Evolutionary conservation across 2,113 vertebrate genomes (phyloP).

Genomic region (Heptranchias perlo): DNA sequence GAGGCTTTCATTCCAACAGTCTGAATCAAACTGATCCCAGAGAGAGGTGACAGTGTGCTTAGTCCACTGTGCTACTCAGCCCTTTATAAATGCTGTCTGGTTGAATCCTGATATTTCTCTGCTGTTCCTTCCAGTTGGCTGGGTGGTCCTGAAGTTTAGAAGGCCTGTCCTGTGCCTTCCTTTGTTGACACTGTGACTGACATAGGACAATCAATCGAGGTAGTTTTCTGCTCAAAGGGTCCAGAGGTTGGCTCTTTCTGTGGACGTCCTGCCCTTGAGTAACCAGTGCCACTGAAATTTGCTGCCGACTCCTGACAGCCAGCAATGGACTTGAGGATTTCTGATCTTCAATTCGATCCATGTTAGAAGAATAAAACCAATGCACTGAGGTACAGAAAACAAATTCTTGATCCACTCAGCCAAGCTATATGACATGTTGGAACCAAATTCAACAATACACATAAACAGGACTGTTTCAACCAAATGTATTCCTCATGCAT

Average conservation of each 20-base stretch:
- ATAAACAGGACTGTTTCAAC: not conserved
- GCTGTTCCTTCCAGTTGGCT: not conserved
- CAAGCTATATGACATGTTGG: not conserved
- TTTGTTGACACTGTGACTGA: not conserved
- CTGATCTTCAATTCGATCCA: not conserved
- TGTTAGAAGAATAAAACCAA: not conserved
- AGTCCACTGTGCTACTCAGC: not conserved
- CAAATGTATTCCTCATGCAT: not conserved
- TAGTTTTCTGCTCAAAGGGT: not conserved
- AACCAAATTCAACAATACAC: not conserved
- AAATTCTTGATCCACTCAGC: not conserved
- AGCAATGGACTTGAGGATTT: not conserved
- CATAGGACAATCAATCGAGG: not conserved
- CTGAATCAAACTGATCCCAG: not conserved
- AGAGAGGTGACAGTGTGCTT: not conserved
- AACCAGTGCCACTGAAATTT: not conserved
- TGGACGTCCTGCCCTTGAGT: not conserved
- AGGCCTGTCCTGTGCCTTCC: not conserved
- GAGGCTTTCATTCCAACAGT: not conserved
- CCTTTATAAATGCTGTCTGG: not conserved
- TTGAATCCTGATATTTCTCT: not conserved
- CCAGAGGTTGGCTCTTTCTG: not conserved
- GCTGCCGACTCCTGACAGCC: not conserved
- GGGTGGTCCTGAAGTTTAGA: not conserved
- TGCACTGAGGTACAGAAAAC: not conserved